Percentiles rank a stretch among this genome's conserved stretches.
These are phyloP conservation scores for Takifugu ocellatus DNA, from an alignment of 2,797 vertebrate species.

Conservation along the genomic window DNA sequence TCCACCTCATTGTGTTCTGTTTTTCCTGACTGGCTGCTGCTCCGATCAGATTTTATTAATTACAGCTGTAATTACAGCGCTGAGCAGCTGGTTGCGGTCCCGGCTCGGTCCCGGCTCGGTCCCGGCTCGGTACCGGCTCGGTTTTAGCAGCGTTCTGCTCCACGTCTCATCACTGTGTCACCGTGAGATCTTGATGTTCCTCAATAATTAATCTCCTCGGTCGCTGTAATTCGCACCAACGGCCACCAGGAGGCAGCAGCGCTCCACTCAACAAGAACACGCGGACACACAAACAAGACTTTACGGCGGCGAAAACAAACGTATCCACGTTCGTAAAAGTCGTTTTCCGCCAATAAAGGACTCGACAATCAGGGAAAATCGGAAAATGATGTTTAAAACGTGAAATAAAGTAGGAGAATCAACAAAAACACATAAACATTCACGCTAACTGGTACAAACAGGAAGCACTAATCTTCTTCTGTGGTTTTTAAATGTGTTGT, in stretches of 20 bases:
- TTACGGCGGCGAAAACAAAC: too few species aligned
- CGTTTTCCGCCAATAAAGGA: too few species aligned
- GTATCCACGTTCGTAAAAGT: too few species aligned
- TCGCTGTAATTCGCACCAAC: too few species aligned
- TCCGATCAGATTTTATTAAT: constrained; percentile 31
- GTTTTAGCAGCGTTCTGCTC: constrained; percentile 28
- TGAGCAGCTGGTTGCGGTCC: constrained; percentile 33
- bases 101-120: constrained; percentile 12
- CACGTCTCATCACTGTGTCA: constrained; percentile 18
- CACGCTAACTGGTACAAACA: too few species aligned
- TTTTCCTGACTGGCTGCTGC: constrained; percentile 5
- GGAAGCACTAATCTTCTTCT: too few species aligned
- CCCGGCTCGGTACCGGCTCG: constrained; percentile 23
- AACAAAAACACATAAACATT: too few species aligned
- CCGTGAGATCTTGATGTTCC: constrained; percentile 7
- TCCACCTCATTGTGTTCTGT: neutral
- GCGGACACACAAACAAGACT: too few species aligned
- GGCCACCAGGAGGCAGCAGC: constrained; percentile 64
- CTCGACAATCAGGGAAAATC: too few species aligned
- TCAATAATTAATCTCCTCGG: constrained; percentile 2
- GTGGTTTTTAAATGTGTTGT: too few species aligned
- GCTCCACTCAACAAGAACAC: constrained; percentile 2
- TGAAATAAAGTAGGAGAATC: too few species aligned
- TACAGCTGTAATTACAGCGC: constrained; percentile 23
- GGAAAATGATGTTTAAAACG: too few species aligned